These are phyloP conservation scores for Clytia hemisphaerica DNA, from an alignment of 30 jellyfish, hydroid and myxozoan genomes.

Conservation along the genomic window DNA sequence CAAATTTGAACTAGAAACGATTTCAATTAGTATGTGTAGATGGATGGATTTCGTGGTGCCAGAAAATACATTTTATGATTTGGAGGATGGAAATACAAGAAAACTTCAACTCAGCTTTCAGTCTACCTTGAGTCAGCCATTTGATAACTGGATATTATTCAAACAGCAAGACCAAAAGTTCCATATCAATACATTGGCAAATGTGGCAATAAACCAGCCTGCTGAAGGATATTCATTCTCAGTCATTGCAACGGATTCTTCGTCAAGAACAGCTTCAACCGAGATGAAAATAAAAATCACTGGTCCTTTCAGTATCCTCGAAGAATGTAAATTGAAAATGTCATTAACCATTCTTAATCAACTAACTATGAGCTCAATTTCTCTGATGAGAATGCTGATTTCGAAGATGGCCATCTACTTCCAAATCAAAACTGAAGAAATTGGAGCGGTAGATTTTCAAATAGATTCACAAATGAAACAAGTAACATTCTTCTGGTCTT, in stretches of 20 bases:
- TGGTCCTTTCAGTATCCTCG: constrained; percentile 41
- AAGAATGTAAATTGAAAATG: constrained; percentile 57
- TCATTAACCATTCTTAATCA: constrained; percentile 19
- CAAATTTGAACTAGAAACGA: constrained; percentile 25
- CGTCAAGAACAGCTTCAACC: constrained; percentile 45
- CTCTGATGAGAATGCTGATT: constrained; percentile 8
- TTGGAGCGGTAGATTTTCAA: constrained; percentile 47
- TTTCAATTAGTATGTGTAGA: constrained; percentile 46
- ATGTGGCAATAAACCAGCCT: constrained; percentile 2
- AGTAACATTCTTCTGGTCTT: constrained; percentile 61
- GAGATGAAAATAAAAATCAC: constrained; percentile 17
- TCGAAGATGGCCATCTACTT: constrained; percentile 32
- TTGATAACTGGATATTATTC: constrained; percentile 62
- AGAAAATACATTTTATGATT: constrained; percentile 60
- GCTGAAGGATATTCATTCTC: background rate
- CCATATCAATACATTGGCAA: constrained; percentile 17
- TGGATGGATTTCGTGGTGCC: constrained; percentile 46
- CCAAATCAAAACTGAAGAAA: constrained; percentile 22
- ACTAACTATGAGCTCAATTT: background rate
- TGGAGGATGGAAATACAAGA: constrained; percentile 44
- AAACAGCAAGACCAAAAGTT: constrained; percentile 40
- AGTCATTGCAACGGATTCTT: constrained; percentile 59
- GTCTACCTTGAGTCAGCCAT: constrained; percentile 4
- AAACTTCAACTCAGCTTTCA: constrained; percentile 35
- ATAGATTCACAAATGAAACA: constrained; percentile 24